A percentile compares a stretch with the other conserved stretches of the same genome.
These are phyloP conservation scores for Benitochromis conjunctus DNA, from an alignment of 2,113 vertebrate species.

Conservation along the genomic window DNA sequence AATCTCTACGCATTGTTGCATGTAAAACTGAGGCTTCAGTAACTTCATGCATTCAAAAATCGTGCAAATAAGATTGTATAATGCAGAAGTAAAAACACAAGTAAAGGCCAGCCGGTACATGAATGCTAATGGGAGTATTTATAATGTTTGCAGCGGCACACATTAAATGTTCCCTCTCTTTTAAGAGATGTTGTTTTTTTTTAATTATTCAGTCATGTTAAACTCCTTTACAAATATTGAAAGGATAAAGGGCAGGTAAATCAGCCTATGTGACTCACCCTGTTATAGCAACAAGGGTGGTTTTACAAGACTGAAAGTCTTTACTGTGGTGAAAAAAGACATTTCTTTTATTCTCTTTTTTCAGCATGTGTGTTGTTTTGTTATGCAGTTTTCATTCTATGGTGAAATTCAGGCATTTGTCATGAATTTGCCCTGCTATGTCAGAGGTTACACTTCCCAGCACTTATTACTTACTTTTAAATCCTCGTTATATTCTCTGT, in stretches of 20 bases:
- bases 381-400: background rate
- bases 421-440: background rate
- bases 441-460: background rate
- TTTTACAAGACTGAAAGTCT: background rate
- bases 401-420: background rate
- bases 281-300: background rate
- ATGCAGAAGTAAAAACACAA: background rate
- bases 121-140: background rate
- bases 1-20: background rate
- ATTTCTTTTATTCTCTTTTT: background rate
- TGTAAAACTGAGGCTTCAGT: background rate
- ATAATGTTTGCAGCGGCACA: background rate
- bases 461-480: background rate
- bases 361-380: background rate
- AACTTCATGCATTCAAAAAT: background rate
- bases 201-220: background rate
- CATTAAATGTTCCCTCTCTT: background rate
- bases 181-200: background rate
- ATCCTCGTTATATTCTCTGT: background rate
- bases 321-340: background rate
- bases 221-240: constrained; percentile 19
- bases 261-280: background rate
- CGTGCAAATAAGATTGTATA: background rate
- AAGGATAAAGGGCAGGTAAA: background rate
- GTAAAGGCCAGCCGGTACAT: background rate